phyloP scores from a whole-genome alignment of 2,113 vertebrate genomes.

The Oryzias javanicus region DNA sequence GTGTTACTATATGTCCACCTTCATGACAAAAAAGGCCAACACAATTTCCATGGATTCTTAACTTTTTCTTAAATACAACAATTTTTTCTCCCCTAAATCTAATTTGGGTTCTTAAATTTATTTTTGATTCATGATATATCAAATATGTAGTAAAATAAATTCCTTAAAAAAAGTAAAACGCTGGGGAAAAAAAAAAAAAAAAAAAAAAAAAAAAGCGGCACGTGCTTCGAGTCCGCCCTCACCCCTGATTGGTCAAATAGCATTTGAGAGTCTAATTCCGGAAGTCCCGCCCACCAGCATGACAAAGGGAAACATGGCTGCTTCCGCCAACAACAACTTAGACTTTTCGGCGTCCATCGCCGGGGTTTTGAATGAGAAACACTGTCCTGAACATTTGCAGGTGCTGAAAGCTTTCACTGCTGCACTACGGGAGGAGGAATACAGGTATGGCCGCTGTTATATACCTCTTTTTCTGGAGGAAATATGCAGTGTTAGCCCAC shows the following conservation, averaged over 20 bases:
- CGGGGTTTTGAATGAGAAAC: conserved; percentile 54
- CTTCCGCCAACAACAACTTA: conserved; percentile 18
- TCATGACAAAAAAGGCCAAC: too few relatives aligned
- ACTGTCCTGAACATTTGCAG: conserved; percentile 51
- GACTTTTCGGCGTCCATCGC: conserved; percentile 42
- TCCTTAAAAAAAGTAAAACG: too few relatives aligned
- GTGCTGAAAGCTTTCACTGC: conserved; percentile 61
- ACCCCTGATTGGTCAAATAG: conserved; percentile 30
- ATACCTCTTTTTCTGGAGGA: background rate
- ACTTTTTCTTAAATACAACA: too few relatives aligned
- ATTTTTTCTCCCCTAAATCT: too few relatives aligned
- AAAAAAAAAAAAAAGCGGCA: conserved; percentile 41
- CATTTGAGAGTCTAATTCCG: background rate
- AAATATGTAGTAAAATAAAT: too few relatives aligned
- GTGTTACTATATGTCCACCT: too few relatives aligned
- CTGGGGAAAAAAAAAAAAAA: too few relatives aligned
- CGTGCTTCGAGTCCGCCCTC: conserved; percentile 51
- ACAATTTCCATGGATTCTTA: too few relatives aligned
- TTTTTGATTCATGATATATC: too few relatives aligned
- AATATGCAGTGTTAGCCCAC: conserved; percentile 5
- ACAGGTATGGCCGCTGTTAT: conserved; percentile 58
- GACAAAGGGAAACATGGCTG: conserved; percentile 59
- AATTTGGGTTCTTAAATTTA: too few relatives aligned
- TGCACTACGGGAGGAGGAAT: conserved; percentile 64
- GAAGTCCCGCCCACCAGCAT: conserved; percentile 27